Base-by-base conservation (phyloP, 2,888 invertebrate genomes). In the Megamerina dolium region DNA sequence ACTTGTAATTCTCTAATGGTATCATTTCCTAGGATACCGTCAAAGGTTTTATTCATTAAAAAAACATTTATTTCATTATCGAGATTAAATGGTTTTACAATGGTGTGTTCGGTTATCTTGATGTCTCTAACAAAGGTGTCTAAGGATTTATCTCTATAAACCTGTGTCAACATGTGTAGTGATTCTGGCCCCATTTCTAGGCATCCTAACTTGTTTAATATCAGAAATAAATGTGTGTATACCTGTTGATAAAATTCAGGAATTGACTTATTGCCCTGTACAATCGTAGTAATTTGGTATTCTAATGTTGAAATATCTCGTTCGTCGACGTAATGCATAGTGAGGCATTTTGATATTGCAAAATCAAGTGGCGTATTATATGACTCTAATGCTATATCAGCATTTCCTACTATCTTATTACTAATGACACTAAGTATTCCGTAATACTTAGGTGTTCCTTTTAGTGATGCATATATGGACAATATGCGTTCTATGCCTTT, bases 41-140 rank as follows among this genome's bases (percentile, higher is more conserved):
- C 37, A 27, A 37, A 37, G n/a, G 37, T 37, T 37, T 37, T 17
- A 16, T 23, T 12, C 37, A 37, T 21, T 26, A 37, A 14, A 26
- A 37, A 21, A 37, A 21, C 26, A n/a, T 37, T 37, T 5, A 37
- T 21, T 21, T 39, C 27, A 10, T 44, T 36, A 16, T 44, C 39
- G 21, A 44, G 20, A 9, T 35, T 34, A 29, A 44, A 44, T 5
- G 39, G 23, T 29, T 44, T 39, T 16, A 16, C 38, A 8, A 12
- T 34, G 8, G 38, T 38, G 9, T 30, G 31, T 20, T 36, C 41
- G 13, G 19, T 41, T 26, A 41, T 41, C 35, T 13, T 34, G 6
- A 35, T 35, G 16, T 41, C 23, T 27, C 23, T 10, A 9, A 21
- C 26, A 27, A 21, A 37, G 8, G 37, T 37, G 12, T 21, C 27